These are phyloP conservation scores for Benitochromis conjunctus DNA, from an alignment of 2,113 vertebrate genomes.

Conservation along the genomic window DNA sequence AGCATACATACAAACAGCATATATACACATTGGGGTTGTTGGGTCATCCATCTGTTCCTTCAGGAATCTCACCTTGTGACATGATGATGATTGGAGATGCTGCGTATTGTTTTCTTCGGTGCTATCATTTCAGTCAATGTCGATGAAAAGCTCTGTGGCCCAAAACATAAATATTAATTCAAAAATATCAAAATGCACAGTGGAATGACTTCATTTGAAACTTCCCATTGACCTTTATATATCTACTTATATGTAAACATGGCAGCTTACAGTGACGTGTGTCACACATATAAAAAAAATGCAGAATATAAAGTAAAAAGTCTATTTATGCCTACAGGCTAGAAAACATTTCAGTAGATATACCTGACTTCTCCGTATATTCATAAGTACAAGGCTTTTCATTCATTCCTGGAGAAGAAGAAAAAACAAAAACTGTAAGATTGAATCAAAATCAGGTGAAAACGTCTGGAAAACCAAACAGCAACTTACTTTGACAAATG, in stretches of 20 bases:
- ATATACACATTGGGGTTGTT: background rate
- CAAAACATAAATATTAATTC: background rate
- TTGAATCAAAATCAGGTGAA: background rate
- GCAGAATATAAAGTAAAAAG: background rate
- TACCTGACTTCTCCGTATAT: background rate
- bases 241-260: background rate
- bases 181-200: background rate
- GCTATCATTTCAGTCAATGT: background rate
- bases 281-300: background rate
- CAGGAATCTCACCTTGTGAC: background rate
- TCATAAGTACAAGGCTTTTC: background rate
- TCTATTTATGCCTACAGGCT: background rate
- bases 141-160: background rate
- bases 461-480: background rate
- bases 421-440: background rate
- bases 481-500: background rate
- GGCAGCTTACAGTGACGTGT: background rate
- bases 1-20: background rate
- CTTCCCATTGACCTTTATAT: background rate
- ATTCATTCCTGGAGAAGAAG: background rate
- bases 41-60: background rate
- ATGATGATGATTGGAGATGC: background rate
- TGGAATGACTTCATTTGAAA: background rate
- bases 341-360: background rate
- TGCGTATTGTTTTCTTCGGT: background rate